Conservation (phyloP, 2,113 vertebrate genomes). For the Myxocyprinus asiaticus region DNA sequence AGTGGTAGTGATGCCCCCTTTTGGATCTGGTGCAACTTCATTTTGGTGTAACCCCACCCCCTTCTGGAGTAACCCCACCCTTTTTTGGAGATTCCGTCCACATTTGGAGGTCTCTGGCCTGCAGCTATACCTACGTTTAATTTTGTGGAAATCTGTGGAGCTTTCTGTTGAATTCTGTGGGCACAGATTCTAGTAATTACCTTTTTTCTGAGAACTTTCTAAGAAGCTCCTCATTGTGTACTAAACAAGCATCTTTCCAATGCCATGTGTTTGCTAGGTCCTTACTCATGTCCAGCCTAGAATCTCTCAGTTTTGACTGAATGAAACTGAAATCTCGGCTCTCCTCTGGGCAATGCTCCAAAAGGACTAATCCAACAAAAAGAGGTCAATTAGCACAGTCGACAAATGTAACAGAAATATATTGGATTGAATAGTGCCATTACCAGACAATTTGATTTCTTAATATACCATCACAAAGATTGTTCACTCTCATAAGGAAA, state of each 20-base stretch:
- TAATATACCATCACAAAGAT: not conserved
- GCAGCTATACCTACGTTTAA: too few species aligned
- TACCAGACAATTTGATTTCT: too few species aligned
- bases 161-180: too few species aligned
- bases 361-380: constrained; percentile 41
- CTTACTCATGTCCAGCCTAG: constrained; percentile 48
- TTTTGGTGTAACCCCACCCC: too few species aligned
- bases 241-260: constrained; percentile 52
- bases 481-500: too few species aligned
- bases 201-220: constrained; percentile 60
- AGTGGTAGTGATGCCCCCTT: too few species aligned
- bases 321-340: constrained; percentile 55
- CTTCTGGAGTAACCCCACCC: too few species aligned
- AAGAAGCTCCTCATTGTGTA: constrained; percentile 58
- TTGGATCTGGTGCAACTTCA: too few species aligned
- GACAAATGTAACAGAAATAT: not conserved
- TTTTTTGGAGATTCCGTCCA: too few species aligned
- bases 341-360: constrained; percentile 56
- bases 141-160: too few species aligned
- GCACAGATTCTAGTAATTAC: constrained; percentile 7
- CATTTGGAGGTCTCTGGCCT: too few species aligned
- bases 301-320: constrained; percentile 53
- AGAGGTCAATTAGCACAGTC: constrained; percentile 8
- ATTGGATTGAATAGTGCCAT: too few species aligned
- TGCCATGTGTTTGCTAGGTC: constrained; percentile 41